Evolutionary conservation across 2,113 vertebrate genomes (phyloP).

Genomic region (Hucho hucho): DNA sequence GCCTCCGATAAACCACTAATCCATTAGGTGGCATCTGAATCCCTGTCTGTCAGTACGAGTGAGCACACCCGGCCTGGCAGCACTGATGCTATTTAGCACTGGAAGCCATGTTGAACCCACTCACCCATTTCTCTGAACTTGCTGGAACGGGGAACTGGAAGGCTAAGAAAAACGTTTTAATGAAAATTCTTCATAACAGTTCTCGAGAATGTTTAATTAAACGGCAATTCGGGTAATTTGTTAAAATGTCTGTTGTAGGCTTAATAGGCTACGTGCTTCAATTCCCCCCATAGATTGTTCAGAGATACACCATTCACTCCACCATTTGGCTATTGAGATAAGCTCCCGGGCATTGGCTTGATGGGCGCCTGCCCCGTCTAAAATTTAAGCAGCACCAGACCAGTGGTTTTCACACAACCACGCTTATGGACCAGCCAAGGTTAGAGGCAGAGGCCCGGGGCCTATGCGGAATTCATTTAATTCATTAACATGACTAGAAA

Average conservation of each 20-base stretch:
- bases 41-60: not conserved
- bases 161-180: not conserved
- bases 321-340: too few relatives aligned
- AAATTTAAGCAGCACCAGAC: not conserved
- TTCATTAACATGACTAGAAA: not conserved
- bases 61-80: not conserved
- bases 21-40: conserved; percentile 13
- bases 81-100: not conserved
- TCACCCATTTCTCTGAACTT: not conserved
- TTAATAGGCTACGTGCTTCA: too few relatives aligned
- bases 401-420: conserved; percentile 14
- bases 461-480: not conserved
- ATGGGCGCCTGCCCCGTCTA: too few relatives aligned
- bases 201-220: too few relatives aligned
- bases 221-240: too few relatives aligned
- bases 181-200: not conserved
- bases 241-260: too few relatives aligned
- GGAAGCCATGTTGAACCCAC: not conserved
- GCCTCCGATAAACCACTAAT: conserved; percentile 1
- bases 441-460: not conserved
- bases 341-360: too few relatives aligned
- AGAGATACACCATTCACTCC: too few relatives aligned
- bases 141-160: not conserved
- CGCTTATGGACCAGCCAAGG: not conserved
- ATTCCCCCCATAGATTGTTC: too few relatives aligned